Base-by-base conservation (phyloP, 2,113 vertebrate species). In the Gyps fulvus region DNA sequence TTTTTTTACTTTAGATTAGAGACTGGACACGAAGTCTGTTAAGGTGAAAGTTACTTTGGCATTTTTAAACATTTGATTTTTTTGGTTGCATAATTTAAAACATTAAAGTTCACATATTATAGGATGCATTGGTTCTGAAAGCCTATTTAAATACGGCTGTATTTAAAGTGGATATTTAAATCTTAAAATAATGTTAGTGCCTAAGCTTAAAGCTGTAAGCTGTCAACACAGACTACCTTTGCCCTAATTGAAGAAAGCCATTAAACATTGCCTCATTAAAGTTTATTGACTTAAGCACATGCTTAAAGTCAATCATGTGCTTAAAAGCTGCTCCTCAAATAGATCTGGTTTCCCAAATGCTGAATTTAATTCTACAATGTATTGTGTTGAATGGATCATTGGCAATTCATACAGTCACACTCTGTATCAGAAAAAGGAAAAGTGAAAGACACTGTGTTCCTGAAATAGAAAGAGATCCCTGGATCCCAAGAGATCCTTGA, bases 251-350 rank as follows among this genome's bases (percentile, higher is more conserved):
- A 97, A 77, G 80, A 84, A 97, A 90, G 61, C 1, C 9, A 43
- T 95, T 93, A 92, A 89, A 80, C 23, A 49, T 81, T 87, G 52
- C 57, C 38, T 92, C 43, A 79, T 92, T 93, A 83, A 94, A 58
- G 49, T 91, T 95, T 83, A 95, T 92, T 95, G 90, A 91, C 63
- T 89, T 86, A 95, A 95, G n/a, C 42, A 78, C 40, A 52, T 74
- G 42, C 86, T 71, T 93, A 78, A 86, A 92, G 76, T 47, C 79
- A 95, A 43, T 83, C 52, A 70, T 34, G 20, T 90, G 62, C 74
- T 93, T 89, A 96, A 96, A 92, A 92, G 58, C 29, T 78, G n/a
- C 43, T 91, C 50, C 62, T 83, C 58, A 73, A 81, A 92, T 31
- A 90, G 58, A 62, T 73, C 22, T 88, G 71, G 10, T 87, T 80